Base-by-base conservation (phyloP, 1,140 invertebrate species). In the Mercenaria mercenaria region DNA sequence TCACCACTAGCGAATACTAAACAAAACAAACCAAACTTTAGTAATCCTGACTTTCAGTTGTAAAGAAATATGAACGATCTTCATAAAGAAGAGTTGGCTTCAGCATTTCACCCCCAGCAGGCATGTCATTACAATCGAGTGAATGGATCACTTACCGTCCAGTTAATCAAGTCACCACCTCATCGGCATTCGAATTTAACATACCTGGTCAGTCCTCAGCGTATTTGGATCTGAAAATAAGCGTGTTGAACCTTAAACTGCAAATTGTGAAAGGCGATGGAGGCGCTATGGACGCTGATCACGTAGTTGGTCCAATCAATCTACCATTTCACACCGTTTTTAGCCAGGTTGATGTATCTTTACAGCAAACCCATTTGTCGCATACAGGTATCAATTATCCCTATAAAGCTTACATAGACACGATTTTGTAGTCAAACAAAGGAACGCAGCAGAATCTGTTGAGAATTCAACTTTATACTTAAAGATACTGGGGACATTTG, bases 11-110 rank as follows among this genome's bases (percentile, higher is more conserved):
- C n/a, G n/a, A n/a, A n/a, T n/a, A n/a, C 34, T 74, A 18, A 90
- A 59, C 81, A 86, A 47, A 90, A 90, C 34, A 82, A 82, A 34
- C 89, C 69, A 39, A 67, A 88, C 37, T 56, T 90, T 37, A 74
- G 80, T 8, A 74, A 80, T 76, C 59, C 50, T 37, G 81, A 69
- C 0, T 56, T 69, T 29, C 64, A 37, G 1, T 18, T 39, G 18
- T 41, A 50, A 1, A 29, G 18, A 15, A 6, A 52, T n/a, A 11
- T 37, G 18, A 6, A 80, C 23, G 13, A 32, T 13, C 26, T 20
- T 41, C n/a, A 77, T 18, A 56, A 41, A 74, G 64, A 47, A 18
- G 79, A 50, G 11, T 83, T 43, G 80, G 76, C 41, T 83, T 90
- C 32, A 37, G 52, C 64, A 50, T 90, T 26, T n/a, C n/a, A n/a